phyloP scores from a whole-genome alignment of 2,113 vertebrate species.

The Labeo rohita region DNA sequence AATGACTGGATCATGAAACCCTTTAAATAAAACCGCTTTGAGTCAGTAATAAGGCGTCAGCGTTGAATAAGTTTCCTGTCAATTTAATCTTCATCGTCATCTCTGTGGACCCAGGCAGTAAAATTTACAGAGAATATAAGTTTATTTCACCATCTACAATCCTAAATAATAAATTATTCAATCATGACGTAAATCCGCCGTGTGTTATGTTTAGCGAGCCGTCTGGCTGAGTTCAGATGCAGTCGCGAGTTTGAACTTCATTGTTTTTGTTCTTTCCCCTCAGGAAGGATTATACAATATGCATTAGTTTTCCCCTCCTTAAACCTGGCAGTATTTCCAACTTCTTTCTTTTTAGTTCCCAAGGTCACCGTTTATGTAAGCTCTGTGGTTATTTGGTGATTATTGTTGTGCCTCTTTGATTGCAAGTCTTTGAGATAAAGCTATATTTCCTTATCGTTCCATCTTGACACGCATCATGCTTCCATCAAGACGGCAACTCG shows the following conservation, averaged over 20 bases:
- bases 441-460: neutral
- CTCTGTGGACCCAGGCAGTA: too few species aligned
- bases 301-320: neutral
- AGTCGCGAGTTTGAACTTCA: constrained; percentile 3
- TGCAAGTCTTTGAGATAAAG: neutral
- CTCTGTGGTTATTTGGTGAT: neutral
- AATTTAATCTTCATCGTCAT: too few species aligned
- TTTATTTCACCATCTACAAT: neutral
- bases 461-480: neutral
- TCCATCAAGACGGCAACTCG: neutral
- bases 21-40: too few species aligned
- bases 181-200: neutral
- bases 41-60: too few species aligned
- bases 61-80: too few species aligned
- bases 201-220: neutral
- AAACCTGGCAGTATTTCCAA: neutral
- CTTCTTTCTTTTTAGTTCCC: neutral
- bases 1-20: too few species aligned
- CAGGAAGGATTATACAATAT: constrained; percentile 33
- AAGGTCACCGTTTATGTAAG: neutral
- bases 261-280: constrained; percentile 23
- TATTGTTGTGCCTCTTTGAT: neutral
- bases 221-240: constrained; percentile 14
- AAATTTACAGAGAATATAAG: neutral
- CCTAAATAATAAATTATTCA: constrained; percentile 15